phyloP scores from a whole-genome alignment of 1,140 invertebrate species.

The Hylyphantes graminicola region DNA sequence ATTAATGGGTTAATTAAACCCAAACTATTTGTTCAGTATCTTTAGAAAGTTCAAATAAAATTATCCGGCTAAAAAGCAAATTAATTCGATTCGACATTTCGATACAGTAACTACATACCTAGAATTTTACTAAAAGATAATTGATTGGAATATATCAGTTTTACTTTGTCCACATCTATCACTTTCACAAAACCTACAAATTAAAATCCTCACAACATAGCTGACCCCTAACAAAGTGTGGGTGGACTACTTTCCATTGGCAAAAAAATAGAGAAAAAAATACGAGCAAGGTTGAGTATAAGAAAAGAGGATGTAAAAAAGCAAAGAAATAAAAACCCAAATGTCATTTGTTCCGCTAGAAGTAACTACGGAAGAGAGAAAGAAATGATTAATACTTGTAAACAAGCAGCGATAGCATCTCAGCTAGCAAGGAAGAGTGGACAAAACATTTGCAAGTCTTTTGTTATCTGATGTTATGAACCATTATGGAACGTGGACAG shows the following conservation, averaged over 20 bases:
- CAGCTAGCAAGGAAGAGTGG: slow-evolving; percentile 52
- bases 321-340: slow-evolving; percentile 44
- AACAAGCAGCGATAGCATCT: slow-evolving; percentile 60
- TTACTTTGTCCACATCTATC: too few species aligned
- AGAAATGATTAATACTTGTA: slow-evolving; percentile 61
- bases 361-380: slow-evolving; percentile 53
- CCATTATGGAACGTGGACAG: slow-evolving; percentile 52
- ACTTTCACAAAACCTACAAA: slow-evolving; percentile 1
- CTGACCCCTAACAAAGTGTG: slow-evolving; percentile 30
- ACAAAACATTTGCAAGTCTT: slow-evolving; percentile 58
- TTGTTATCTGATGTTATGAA: slow-evolving; percentile 58
- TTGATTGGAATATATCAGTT: too few species aligned
- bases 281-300: slow-evolving; percentile 34
- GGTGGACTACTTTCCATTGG: slow-evolving; percentile 55
- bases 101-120: too few species aligned
- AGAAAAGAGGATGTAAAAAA: slow-evolving; percentile 45
- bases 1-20: too few species aligned
- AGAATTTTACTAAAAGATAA: too few species aligned
- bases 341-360: slow-evolving; percentile 61
- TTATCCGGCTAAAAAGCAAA: too few species aligned
- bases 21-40: too few species aligned
- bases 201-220: slow-evolving; percentile 1
- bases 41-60: too few species aligned
- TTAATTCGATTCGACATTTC: too few species aligned
- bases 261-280: slow-evolving; percentile 16